phyloP scores from a whole-genome alignment of 2,888 invertebrate species.

The Dicycla oo region DNA sequence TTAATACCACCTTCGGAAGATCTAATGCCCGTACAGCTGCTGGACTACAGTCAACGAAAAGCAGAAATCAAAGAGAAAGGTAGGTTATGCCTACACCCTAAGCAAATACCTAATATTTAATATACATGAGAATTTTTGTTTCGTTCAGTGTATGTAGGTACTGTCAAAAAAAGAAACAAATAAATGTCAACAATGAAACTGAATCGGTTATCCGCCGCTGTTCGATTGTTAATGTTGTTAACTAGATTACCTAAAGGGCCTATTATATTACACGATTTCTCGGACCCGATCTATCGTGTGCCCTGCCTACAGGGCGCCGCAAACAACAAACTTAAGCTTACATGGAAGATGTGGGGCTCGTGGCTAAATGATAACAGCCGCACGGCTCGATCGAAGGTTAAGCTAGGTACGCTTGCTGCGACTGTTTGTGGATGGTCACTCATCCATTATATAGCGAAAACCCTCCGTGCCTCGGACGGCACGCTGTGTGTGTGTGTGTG shows the following conservation, averaged over 20 bases:
- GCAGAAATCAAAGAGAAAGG: slow-evolving; percentile 15
- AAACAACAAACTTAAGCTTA: no score
- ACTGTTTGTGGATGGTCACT: not conserved
- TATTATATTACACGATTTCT: no score
- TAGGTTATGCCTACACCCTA: not conserved
- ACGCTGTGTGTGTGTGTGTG: no score
- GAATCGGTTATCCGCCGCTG: not conserved
- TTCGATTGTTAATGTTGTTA: not conserved
- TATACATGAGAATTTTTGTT: not conserved
- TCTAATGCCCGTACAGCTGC: not conserved
- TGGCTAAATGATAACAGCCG: not conserved
- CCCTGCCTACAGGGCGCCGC: no score
- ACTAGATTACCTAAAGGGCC: no score
- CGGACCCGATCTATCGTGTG: no score
- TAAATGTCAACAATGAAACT: not conserved
- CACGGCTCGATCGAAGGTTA: not conserved
- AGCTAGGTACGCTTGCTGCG: not conserved
- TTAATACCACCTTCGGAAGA: slow-evolving; percentile 15
- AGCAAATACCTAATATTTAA: not conserved
- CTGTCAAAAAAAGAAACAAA: slow-evolving; percentile 1
- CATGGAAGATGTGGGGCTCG: not conserved
- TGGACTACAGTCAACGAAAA: not conserved
- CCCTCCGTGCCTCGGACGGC: not conserved
- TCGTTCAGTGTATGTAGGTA: not conserved
- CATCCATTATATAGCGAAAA: not conserved